Percentiles rank a stretch among this genome's conserved stretches.
phyloP scores from a whole-genome alignment of 2,888 invertebrate genomes.

The Patella ulyssiponensis region DNA sequence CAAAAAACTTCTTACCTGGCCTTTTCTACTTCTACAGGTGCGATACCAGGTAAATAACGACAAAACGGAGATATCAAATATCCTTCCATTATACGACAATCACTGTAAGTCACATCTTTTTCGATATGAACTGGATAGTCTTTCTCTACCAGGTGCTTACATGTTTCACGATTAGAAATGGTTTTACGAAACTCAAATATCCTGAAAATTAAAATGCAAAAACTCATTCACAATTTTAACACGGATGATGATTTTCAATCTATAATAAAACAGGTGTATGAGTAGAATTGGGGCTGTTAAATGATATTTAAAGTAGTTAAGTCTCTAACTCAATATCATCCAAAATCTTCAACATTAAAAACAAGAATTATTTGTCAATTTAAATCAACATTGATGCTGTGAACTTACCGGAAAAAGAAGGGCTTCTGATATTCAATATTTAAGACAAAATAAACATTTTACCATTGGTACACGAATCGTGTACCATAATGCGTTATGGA shows the following conservation, averaged over 20 bases:
- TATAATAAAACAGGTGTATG: neutral
- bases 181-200: slow-evolving; percentile 92
- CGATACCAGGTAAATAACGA: slow-evolving; percentile 85
- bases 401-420: no score
- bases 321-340: no score
- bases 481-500: no score
- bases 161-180: slow-evolving; percentile 86
- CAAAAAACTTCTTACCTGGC: slow-evolving; percentile 77
- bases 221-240: neutral
- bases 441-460: no score
- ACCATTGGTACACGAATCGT: no score
- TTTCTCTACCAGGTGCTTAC: slow-evolving; percentile 84
- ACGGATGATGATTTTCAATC: neutral
- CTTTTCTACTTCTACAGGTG: slow-evolving; percentile 85
- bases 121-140: slow-evolving; percentile 90
- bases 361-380: no score
- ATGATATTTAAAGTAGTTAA: no score
- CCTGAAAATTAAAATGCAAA: slow-evolving; percentile 76
- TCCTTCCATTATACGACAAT: slow-evolving; percentile 79
- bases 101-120: slow-evolving; percentile 77
- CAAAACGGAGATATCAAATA: slow-evolving; percentile 90
- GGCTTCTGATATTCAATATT: no score
- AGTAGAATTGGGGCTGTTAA: neutral
- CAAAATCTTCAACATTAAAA: no score
- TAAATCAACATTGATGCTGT: no score